Conservation (phyloP, 2,888 invertebrate species). For the Automeris io region DNA sequence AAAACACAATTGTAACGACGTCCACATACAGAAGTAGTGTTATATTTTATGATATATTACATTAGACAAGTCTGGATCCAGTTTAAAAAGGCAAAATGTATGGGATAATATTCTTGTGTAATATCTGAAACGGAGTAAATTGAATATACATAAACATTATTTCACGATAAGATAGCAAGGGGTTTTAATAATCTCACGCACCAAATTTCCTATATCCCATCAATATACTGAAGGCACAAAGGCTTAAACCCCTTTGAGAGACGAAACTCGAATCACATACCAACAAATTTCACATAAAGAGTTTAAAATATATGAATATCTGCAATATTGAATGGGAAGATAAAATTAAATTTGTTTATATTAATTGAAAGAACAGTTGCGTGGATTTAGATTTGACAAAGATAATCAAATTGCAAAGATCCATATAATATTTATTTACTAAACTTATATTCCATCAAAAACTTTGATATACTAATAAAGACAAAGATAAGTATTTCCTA, state of each 20-base stretch:
- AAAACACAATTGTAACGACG: no score
- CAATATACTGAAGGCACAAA: constrained; percentile 27
- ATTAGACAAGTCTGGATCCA: no score
- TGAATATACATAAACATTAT: constrained; percentile 47
- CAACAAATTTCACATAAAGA: background rate
- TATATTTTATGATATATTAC: no score
- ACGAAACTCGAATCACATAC: constrained; percentile 11
- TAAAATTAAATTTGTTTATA: constrained; percentile 15
- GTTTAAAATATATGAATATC: background rate
- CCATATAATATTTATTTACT: no score
- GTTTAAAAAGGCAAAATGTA: no score
- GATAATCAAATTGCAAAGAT: no score
- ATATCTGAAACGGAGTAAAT: constrained; percentile 29
- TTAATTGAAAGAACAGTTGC: no score
- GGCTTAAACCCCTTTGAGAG: constrained; percentile 45
- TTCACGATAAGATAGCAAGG: constrained; percentile 41
- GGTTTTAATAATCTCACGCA: constrained; percentile 37
- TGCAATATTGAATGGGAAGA: background rate
- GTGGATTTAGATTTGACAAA: no score
- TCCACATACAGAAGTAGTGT: no score
- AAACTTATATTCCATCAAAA: no score
- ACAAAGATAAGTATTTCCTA: no score
- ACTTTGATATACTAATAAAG: no score
- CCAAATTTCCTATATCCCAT: constrained; percentile 33
- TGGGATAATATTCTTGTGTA: constrained; percentile 11